These are phyloP conservation scores for Lagodon rhomboides DNA, from an alignment of 2,797 vertebrate species.

Conservation along the genomic window DNA sequence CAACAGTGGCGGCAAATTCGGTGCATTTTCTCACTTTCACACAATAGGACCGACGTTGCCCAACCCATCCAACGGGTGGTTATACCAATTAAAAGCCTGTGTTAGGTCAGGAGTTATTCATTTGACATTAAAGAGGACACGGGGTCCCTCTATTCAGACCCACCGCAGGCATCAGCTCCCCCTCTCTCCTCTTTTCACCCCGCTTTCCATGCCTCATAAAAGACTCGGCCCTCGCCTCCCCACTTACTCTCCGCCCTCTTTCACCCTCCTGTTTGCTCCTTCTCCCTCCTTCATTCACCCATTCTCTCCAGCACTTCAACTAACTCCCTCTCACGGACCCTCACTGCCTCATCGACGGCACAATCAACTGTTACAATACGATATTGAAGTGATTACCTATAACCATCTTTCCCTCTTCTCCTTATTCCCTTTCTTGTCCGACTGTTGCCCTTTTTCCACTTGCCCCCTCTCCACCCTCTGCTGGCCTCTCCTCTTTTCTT, in stretches of 20 bases:
- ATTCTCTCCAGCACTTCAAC: slow-evolving; percentile 47
- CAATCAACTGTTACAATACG: slow-evolving; percentile 8
- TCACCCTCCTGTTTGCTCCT: slow-evolving; percentile 59
- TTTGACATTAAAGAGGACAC: slow-evolving; percentile 77
- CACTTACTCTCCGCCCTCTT: slow-evolving; percentile 46
- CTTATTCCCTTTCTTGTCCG: slow-evolving; percentile 7
- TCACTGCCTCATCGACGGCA: slow-evolving; percentile 8
- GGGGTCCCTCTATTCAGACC: slow-evolving; percentile 77
- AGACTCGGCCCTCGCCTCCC: slow-evolving; percentile 57
- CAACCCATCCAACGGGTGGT: slow-evolving; percentile 58
- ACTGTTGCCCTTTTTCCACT: slow-evolving; percentile 4
- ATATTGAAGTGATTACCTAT: slow-evolving; percentile 27
- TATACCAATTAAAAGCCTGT: slow-evolving; percentile 81
- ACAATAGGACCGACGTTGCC: slow-evolving; percentile 6
- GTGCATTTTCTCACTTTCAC: slow-evolving; percentile 26
- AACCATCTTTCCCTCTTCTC: not conserved
- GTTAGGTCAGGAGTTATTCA: slow-evolving; percentile 83
- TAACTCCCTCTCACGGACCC: slow-evolving; percentile 24
- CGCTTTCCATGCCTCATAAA: slow-evolving; percentile 72
- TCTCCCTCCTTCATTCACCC: slow-evolving; percentile 49
- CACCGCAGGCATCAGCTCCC: slow-evolving; percentile 67
- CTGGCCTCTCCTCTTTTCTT: slow-evolving; percentile 36
- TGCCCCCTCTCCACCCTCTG: slow-evolving; percentile 16
- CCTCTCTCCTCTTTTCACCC: slow-evolving; percentile 60
- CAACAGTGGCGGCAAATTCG: not conserved